Evolutionary conservation across 2,113 vertebrate species (phyloP).

Genomic region (Oceanodroma tethys): DNA sequence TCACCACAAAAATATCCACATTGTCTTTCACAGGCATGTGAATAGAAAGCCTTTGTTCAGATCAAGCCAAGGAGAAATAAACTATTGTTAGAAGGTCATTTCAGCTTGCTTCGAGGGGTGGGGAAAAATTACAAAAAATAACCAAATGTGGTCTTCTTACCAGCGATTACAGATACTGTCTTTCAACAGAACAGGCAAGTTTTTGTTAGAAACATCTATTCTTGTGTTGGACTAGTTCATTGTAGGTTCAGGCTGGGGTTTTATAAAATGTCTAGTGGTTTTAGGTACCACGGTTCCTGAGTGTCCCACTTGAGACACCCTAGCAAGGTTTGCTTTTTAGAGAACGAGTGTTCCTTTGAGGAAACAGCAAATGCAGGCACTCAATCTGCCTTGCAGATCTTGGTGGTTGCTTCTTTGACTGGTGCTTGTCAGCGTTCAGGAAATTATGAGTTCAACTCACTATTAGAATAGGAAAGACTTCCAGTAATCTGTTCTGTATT

Average conservation of each 20-base stretch:
- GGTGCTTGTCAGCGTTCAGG: not conserved
- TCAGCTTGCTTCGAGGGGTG: not conserved
- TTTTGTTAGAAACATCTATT: not conserved
- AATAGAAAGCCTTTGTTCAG: constrained; percentile 59
- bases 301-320: not conserved
- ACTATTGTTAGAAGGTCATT: constrained; percentile 45
- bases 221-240: not conserved
- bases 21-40: not conserved
- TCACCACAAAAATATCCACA: constrained; percentile 3
- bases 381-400: not conserved
- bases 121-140: constrained; percentile 37
- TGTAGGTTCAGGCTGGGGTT: not conserved
- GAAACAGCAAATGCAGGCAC: not conserved
- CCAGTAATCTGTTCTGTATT: not conserved
- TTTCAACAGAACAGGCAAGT: constrained; percentile 15
- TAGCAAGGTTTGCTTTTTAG: not conserved
- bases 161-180: not conserved
- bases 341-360: not conserved
- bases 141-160: not conserved
- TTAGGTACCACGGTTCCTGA: not conserved
- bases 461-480: not conserved
- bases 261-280: not conserved
- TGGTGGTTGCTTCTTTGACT: not conserved
- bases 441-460: not conserved
- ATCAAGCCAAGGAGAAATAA: constrained; percentile 47